These are phyloP conservation scores for Agrotis ipsilon DNA, from an alignment of 2,888 invertebrate species.

Conservation along the genomic window DNA sequence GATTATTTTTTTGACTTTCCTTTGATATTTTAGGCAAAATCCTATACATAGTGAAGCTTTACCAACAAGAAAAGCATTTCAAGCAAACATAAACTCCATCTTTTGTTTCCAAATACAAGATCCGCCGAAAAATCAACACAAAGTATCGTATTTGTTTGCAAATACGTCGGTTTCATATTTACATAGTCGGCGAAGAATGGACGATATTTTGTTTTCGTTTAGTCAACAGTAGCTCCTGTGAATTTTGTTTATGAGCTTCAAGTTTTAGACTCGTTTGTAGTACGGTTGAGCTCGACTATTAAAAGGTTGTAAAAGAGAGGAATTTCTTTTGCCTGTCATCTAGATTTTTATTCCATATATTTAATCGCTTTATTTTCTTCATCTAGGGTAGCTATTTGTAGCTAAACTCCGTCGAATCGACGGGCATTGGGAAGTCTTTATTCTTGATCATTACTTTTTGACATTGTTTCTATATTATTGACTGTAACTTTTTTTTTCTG, in stretches of 20 bases:
- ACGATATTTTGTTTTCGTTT: slow-evolving; percentile 38
- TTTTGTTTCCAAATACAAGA: slow-evolving; percentile 15
- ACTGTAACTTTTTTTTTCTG: no score
- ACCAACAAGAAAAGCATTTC: background rate
- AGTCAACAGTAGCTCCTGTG: background rate
- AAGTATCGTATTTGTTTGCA: slow-evolving; percentile 30
- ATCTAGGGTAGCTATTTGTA: no score
- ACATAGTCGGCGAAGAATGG: slow-evolving; percentile 12
- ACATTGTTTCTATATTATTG: no score
- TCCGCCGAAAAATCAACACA: slow-evolving; percentile 28
- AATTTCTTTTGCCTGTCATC: no score
- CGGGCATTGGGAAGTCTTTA: no score
- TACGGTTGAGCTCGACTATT: no score
- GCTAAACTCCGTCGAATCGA: no score
- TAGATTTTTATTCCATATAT: no score
- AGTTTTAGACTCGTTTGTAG: background rate
- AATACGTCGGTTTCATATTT: slow-evolving; percentile 40
- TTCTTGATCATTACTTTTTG: no score
- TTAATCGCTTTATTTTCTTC: no score
- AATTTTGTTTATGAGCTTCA: background rate
- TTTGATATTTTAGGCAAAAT: background rate
- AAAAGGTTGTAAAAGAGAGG: no score
- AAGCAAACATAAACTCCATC: background rate
- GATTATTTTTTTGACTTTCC: no score
- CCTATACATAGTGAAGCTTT: background rate